Evolutionary conservation across 2,797 vertebrate genomes (phyloP).

Genomic region (Myiothlypis chrysogaster): DNA sequence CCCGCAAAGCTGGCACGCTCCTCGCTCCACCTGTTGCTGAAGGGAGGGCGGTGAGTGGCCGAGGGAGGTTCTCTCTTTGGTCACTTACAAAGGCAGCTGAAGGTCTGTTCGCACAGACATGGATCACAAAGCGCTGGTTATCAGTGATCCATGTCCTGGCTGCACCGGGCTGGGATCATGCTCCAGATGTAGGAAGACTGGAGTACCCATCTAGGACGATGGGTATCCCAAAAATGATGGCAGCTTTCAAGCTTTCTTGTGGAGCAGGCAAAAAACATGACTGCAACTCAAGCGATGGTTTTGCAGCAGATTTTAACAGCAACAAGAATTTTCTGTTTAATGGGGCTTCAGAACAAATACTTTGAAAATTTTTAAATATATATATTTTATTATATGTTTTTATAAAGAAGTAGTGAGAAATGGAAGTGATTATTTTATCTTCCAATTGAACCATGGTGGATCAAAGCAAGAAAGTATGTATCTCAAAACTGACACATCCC

Average conservation of each 20-base stretch:
- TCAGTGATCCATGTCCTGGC: too few relatives aligned
- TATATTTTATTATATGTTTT: constrained; percentile 36
- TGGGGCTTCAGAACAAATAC: constrained; percentile 8
- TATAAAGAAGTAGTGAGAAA: constrained; percentile 34
- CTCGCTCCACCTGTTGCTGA: background rate
- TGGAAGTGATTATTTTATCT: constrained; percentile 44
- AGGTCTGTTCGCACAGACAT: fast-evolving
- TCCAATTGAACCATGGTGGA: constrained; percentile 8
- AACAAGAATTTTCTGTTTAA: background rate
- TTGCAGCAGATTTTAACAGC: background rate
- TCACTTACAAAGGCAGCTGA: background rate
- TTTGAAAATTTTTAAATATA: background rate
- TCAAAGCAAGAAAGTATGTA: constrained; percentile 34
- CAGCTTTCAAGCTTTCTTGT: background rate
- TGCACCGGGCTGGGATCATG: background rate
- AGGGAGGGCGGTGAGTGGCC: fast-evolving
- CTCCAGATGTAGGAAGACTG: background rate
- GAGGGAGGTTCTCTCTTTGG: background rate
- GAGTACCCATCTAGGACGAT: background rate
- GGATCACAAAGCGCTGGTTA: fast-evolving
- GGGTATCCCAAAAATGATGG: background rate
- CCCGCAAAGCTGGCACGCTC: background rate
- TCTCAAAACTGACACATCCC: constrained; percentile 41
- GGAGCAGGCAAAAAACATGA: background rate
- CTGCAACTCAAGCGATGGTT: background rate